Evolutionary conservation across 64 coral and sea anemone species (phyloP), one percentile per base, ranked within the genome.

Genomic region (Montipora efflorescens): DNA sequence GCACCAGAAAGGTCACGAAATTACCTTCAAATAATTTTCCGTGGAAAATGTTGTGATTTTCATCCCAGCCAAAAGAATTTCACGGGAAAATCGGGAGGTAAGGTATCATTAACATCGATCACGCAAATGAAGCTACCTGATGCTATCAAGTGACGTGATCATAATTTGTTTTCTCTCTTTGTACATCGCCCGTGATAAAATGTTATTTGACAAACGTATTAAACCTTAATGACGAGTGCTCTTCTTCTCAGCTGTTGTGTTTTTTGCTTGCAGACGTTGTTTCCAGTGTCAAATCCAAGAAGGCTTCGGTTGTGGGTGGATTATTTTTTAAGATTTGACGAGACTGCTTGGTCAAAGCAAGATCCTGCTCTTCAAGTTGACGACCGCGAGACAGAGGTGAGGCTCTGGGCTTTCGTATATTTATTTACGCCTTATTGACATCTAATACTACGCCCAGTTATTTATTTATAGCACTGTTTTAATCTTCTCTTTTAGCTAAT

Each of bases 251-350:
- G 4, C 48, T 66, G 71, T 8, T 52, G 5, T 91, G 49, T 8
- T 70, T 9, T 80, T 44, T 78, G 20, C 44, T 87, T 71, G 18
- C 19, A 95, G 94, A 81, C 90, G 1, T 89, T 95, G 88, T 66
- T 96, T 85, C 98, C 98, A 2, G 92, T 92, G 4, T 99, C 94
- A 44, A 96, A 90, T 62, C 92, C 96, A 57, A 87, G 98, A 53
- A 92, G 98, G 3, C 92, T 99, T 49, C 95, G 73, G 8, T 77
- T 99, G 49, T 99, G 98, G 98, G 91, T 87, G 36, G 98, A 99
- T 75, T 99, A 99, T 50, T 99, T 96, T 79, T 76, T 99, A 55
- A 90, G 98, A 18, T 99, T 87, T 84, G 98, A 99, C 67, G 98
- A 99, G 85, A 96, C 98, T 3, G 89, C 95, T 50, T 99, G 98